Conservation (phyloP, 2,113 vertebrate genomes). For the Agapornis roseicollis region DNA sequence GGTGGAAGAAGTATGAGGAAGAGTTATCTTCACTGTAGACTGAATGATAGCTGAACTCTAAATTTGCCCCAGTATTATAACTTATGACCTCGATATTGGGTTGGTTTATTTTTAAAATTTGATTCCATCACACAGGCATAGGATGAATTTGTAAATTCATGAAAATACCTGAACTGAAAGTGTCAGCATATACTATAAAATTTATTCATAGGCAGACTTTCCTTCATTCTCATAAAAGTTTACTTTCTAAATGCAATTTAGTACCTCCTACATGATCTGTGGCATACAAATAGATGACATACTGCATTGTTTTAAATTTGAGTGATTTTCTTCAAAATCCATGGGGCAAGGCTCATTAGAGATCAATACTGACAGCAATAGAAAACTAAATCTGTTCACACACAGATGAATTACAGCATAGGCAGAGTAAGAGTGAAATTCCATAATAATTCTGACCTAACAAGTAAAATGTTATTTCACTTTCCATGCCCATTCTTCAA, state of each 20-base stretch:
- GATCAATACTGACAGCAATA: constrained; percentile 32
- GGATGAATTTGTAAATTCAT: neutral
- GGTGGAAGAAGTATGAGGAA: neutral
- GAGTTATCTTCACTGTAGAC: neutral
- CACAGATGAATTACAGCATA: constrained; percentile 1
- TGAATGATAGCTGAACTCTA: neutral
- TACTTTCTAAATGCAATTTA: neutral
- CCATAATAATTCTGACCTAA: constrained; percentile 39
- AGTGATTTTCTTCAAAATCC: constrained; percentile 40
- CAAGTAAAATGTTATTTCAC: constrained; percentile 35
- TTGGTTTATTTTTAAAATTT: neutral
- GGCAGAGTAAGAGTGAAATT: constrained; percentile 7
- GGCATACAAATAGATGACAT: neutral
- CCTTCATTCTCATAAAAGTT: neutral
- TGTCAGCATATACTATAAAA: neutral
- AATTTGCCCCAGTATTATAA: neutral
- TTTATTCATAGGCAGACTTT: neutral
- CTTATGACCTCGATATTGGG: neutral
- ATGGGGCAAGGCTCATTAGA: constrained; percentile 15
- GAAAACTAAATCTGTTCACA: neutral
- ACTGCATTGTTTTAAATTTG: neutral
- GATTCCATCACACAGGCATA: neutral
- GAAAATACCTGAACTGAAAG: neutral
- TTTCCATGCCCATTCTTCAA: constrained; percentile 42
- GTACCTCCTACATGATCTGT: neutral